phyloP scores from a whole-genome alignment of 1,140 invertebrate genomes.

The Bombus superbus region DNA sequence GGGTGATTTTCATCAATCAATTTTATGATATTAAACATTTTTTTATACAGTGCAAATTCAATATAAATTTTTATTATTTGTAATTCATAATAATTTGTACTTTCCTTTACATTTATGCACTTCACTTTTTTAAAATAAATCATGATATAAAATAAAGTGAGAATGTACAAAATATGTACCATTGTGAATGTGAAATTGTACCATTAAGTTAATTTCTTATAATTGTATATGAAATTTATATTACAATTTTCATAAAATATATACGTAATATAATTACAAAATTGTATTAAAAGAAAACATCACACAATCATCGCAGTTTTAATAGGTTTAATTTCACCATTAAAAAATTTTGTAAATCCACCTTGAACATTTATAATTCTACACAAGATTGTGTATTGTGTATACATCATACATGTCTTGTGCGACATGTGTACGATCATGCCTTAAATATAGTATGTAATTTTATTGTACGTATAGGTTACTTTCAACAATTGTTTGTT shows the following conservation, averaged over 20 bases:
- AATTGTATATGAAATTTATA: neutral
- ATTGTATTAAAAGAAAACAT: neutral
- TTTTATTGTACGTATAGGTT: neutral
- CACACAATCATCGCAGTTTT: neutral
- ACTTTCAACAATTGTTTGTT: neutral
- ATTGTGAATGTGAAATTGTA: neutral
- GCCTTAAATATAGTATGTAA: neutral
- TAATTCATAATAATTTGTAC: neutral
- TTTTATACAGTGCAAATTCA: neutral
- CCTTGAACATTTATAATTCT: slow-evolving; percentile 2
- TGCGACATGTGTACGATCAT: too few species aligned
- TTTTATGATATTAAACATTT: neutral
- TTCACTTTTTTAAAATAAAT: neutral
- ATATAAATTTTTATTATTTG: neutral
- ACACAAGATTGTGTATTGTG: too few species aligned
- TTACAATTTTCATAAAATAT: neutral
- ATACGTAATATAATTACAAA: neutral
- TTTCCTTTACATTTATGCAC: neutral
- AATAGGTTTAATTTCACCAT: neutral
- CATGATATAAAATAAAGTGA: neutral
- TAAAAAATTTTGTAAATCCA: neutral
- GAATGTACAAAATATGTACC: neutral
- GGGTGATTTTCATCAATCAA: slow-evolving; percentile 20
- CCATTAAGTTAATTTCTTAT: neutral
- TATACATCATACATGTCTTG: too few species aligned